These are phyloP conservation scores for Drosophila repletoides DNA, from an alignment of 1,140 invertebrate genomes.

Conservation along the genomic window DNA sequence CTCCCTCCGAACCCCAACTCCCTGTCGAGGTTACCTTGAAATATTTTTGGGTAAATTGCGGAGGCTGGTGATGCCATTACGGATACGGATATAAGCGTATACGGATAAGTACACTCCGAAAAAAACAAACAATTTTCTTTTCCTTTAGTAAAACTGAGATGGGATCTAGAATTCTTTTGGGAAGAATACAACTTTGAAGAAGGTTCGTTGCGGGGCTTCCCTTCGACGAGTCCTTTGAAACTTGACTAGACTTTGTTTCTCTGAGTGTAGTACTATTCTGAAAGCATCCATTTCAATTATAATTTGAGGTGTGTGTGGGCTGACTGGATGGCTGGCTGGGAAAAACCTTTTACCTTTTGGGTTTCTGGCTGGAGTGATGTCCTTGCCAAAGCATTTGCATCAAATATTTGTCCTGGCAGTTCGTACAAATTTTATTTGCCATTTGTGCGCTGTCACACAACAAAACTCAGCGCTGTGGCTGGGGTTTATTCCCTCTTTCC, in stretches of 20 bases:
- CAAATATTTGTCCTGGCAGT: constrained; percentile 37
- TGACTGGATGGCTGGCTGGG: neutral
- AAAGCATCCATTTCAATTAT: constrained; percentile 65
- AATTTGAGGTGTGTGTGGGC: constrained; percentile 27
- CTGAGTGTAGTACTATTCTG: constrained; percentile 2
- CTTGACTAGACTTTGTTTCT: no score
- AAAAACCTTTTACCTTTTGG: constrained; percentile 60
- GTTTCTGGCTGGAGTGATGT: no score
- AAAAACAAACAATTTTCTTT: no score
- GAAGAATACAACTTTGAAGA: no score
- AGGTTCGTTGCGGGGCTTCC: no score
- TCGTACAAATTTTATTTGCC: constrained; percentile 36
- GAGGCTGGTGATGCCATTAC: no score
- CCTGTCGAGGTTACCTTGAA: constrained; percentile 28
- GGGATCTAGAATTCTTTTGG: no score
- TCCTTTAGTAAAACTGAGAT: no score
- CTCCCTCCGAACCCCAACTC: neutral
- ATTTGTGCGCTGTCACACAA: constrained; percentile 34
- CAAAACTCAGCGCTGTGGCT: no score
- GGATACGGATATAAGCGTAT: neutral
- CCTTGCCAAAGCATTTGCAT: constrained; percentile 66
- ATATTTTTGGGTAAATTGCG: no score
- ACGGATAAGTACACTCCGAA: neutral
- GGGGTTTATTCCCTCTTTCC: no score
- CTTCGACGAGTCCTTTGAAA: no score